phyloP scores from a whole-genome alignment of 2,797 vertebrate genomes.

The Margarornis squamiger region DNA sequence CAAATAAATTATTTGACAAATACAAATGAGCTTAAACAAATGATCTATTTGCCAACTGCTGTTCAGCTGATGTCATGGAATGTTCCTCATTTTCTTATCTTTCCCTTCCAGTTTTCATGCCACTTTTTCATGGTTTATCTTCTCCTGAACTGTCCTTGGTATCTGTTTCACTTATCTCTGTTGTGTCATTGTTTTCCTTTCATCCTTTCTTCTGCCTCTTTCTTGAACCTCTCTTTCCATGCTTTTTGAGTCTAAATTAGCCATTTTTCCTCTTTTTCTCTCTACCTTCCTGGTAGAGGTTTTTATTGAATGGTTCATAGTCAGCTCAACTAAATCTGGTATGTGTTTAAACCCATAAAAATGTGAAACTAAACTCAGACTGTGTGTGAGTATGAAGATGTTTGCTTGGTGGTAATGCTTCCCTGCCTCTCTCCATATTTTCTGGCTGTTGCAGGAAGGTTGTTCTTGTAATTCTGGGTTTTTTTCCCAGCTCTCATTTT shows the following conservation, averaged over 20 bases:
- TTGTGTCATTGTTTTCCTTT: background rate
- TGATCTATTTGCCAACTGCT: background rate
- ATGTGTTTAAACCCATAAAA: background rate
- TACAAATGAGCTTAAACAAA: background rate
- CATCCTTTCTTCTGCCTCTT: background rate
- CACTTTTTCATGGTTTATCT: background rate
- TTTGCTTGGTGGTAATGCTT: background rate
- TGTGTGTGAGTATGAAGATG: background rate
- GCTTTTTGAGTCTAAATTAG: background rate
- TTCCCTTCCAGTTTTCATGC: background rate
- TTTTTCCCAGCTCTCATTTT: background rate
- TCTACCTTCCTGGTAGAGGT: background rate
- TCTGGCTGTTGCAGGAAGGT: background rate
- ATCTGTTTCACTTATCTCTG: background rate
- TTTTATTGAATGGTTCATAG: background rate
- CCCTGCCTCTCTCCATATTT: background rate
- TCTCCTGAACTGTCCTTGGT: background rate
- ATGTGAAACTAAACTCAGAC: background rate
- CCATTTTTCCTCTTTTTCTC: background rate
- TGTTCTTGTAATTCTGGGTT: background rate
- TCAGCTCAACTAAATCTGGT: background rate
- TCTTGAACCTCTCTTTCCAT: background rate
- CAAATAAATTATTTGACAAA: constrained; percentile 25
- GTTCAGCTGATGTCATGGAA: background rate
- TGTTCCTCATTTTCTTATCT: background rate